Percentiles rank a stretch among this genome's conserved stretches.
phyloP scores from a whole-genome alignment of 2,797 vertebrate genomes.

The Furcifer pardalis region DNA sequence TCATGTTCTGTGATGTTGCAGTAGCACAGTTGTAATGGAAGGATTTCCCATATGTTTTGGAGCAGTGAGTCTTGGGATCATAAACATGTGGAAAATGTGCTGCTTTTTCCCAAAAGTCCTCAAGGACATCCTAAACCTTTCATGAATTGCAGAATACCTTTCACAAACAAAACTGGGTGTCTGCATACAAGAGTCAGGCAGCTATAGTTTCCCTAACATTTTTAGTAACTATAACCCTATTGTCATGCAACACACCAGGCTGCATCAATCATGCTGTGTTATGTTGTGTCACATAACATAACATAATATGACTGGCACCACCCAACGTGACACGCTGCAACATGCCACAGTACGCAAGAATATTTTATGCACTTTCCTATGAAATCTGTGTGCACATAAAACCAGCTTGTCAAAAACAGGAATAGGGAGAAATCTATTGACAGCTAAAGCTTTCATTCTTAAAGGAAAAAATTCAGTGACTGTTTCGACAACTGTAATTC shows the following conservation, averaged over 20 bases:
- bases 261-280: constrained; percentile 33
- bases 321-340: constrained; percentile 18
- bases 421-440: not conserved
- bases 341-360: not conserved
- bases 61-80: not conserved
- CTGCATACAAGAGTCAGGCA: not conserved
- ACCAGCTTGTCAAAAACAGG: constrained; percentile 3
- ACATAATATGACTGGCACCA: constrained; percentile 37
- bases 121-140: not conserved
- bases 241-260: constrained; percentile 1
- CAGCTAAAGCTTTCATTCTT: not conserved
- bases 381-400: constrained; percentile 33
- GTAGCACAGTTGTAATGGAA: not conserved
- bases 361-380: constrained; percentile 37
- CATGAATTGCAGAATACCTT: not conserved
- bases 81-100: not conserved
- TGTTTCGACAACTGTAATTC: not conserved
- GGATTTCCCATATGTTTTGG: not conserved
- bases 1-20: constrained; percentile 1
- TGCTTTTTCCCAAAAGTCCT: not conserved
- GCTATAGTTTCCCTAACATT: constrained; percentile 26
- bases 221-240: not conserved
- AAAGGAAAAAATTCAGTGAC: not conserved
- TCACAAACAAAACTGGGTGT: fast-evolving
- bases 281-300: constrained; percentile 39